phyloP scores from a whole-genome alignment of 2,113 vertebrate species.

The Rhombomys opimus region DNA sequence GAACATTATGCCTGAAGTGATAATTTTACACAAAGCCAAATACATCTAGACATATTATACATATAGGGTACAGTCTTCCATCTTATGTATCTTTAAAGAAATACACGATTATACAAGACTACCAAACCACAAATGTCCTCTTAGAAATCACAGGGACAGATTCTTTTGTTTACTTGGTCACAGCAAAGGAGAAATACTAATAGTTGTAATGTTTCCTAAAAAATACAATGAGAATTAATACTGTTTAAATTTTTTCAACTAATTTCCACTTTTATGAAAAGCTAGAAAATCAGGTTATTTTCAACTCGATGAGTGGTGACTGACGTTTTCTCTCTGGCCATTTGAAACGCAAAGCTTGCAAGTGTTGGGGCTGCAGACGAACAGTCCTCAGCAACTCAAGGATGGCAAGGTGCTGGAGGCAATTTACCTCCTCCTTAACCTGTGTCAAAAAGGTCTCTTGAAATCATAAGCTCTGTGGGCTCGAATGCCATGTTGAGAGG shows the following conservation, averaged over 20 bases:
- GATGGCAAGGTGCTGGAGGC: slow-evolving; percentile 44
- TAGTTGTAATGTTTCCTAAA: slow-evolving; percentile 56
- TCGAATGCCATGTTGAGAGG: slow-evolving; percentile 29
- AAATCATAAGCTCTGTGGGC: slow-evolving; percentile 56
- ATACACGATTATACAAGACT: background rate
- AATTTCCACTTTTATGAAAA: slow-evolving; percentile 58
- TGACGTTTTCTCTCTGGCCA: background rate
- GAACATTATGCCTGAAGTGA: background rate
- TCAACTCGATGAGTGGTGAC: background rate
- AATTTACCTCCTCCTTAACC: slow-evolving; percentile 61
- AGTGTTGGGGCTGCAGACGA: slow-evolving; percentile 3
- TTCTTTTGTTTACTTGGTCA: slow-evolving; percentile 47
- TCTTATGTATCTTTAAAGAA: slow-evolving; percentile 24
- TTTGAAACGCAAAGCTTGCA: slow-evolving; percentile 46
- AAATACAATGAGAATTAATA: slow-evolving; percentile 37
- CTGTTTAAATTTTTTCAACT: slow-evolving; percentile 10
- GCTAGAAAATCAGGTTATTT: slow-evolving; percentile 56
- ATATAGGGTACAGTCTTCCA: background rate
- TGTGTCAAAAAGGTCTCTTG: slow-evolving; percentile 57
- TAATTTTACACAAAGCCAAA: slow-evolving; percentile 17
- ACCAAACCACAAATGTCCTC: background rate
- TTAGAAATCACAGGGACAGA: background rate
- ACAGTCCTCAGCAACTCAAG: background rate
- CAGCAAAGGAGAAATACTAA: background rate
- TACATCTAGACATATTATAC: background rate